A percentile compares a stretch with the other conserved stretches of the same genome.
Conservation (phyloP, 2,797 vertebrate genomes). For the Dryobates pubescens region DNA sequence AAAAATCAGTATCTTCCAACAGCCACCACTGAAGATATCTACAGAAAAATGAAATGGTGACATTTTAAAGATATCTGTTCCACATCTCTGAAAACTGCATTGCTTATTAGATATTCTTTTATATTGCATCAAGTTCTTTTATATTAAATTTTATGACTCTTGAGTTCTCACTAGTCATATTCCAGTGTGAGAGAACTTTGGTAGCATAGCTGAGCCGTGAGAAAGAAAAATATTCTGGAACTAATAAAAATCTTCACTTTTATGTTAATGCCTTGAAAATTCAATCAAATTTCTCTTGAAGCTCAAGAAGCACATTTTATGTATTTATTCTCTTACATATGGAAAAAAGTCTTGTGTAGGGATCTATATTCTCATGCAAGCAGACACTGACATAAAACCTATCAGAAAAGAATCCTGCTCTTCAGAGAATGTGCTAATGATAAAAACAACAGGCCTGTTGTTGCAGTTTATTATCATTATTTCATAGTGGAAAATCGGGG, state of each 20-base stretch:
- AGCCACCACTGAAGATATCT: conserved; percentile 6
- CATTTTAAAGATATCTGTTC: conserved; percentile 57
- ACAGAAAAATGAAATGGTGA: conserved; percentile 14
- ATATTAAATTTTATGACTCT: conserved; percentile 15
- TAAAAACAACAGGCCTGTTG: neutral
- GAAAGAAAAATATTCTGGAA: conserved; percentile 43
- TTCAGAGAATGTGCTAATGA: neutral
- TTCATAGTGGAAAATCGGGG: neutral
- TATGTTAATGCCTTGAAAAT: conserved; percentile 43
- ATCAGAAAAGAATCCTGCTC: neutral
- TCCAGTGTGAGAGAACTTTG: neutral
- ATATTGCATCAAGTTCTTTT: conserved; percentile 44
- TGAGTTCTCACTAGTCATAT: conserved; percentile 39
- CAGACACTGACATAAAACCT: neutral
- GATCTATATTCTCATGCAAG: neutral
- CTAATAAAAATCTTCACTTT: conserved; percentile 41
- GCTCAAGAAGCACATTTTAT: neutral
- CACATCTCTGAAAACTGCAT: conserved; percentile 18
- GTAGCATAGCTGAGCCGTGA: neutral
- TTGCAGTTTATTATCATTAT: neutral
- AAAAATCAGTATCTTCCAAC: conserved; percentile 29
- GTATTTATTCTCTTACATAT: neutral
- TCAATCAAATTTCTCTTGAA: conserved; percentile 45
- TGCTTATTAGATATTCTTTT: conserved; percentile 53
- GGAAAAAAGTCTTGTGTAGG: neutral